A percentile compares a stretch with the other conserved stretches of the same genome.
Evolutionary conservation across 2,888 invertebrate species (phyloP).

Genomic region (Bugulina stolonifera): DNA sequence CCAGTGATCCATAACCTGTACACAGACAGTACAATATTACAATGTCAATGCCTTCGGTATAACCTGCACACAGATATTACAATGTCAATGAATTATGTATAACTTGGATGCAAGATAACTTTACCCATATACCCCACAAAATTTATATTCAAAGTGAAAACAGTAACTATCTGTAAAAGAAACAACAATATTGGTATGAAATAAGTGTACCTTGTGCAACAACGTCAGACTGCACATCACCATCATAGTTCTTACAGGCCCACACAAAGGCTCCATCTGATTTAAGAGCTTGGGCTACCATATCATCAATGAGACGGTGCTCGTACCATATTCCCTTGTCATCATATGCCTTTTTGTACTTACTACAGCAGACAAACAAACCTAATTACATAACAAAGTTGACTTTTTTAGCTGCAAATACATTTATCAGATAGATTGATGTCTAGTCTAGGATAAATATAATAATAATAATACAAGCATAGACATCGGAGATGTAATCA

Average conservation of each 20-base stretch:
- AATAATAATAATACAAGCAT: no score
- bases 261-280: slow-evolving; percentile 80
- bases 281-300: slow-evolving; percentile 81
- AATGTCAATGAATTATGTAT: no score
- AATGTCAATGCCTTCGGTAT: not conserved
- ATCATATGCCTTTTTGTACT: slow-evolving; percentile 71
- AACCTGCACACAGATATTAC: no score
- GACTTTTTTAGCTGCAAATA: slow-evolving; percentile 14
- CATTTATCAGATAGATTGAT: no score
- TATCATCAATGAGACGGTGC: slow-evolving; percentile 83
- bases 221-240: slow-evolving; percentile 83
- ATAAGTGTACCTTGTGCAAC: slow-evolving; percentile 73
- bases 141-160: no score
- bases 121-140: no score
- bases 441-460: no score
- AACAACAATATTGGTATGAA: no score
- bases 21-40: slow-evolving; percentile 8
- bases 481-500: no score
- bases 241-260: slow-evolving; percentile 90
- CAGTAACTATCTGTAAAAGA: no score
- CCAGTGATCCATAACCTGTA: slow-evolving; percentile 67
- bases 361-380: slow-evolving; percentile 43
- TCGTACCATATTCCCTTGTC: slow-evolving; percentile 79
- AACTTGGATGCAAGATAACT: no score
- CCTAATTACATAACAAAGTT: not conserved